Percentiles rank a stretch among this genome's conserved stretches.
Evolutionary conservation across 2,888 invertebrate genomes (phyloP).

Genomic region (Phyllotreta cruciferae): DNA sequence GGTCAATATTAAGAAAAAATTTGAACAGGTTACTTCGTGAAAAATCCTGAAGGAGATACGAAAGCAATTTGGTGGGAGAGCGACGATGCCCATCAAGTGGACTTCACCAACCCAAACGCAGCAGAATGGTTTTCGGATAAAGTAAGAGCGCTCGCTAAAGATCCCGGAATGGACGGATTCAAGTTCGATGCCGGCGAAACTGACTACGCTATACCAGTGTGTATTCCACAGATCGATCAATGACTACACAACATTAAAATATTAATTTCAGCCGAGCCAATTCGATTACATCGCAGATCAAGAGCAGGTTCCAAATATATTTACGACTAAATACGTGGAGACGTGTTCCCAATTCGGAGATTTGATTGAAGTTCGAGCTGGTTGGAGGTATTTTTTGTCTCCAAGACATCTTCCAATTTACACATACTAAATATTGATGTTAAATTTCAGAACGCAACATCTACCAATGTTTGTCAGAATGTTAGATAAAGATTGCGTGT

Average conservation of each 20-base stretch:
- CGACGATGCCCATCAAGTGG: conserved; percentile 67
- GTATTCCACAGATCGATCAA: not conserved
- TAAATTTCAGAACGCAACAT: conserved; percentile 67
- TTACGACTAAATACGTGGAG: conserved; percentile 66
- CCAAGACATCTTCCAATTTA: not conserved
- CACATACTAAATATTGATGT: not conserved
- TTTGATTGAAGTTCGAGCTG: conserved; percentile 75
- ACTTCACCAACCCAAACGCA: conserved; percentile 76
- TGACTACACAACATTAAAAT: not conserved
- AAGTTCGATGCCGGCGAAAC: conserved; percentile 86
- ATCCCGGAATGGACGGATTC: conserved; percentile 74
- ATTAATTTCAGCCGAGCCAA: conserved; percentile 37
- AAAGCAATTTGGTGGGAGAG: conserved; percentile 64
- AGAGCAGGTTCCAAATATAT: conserved; percentile 66
- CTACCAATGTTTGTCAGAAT: conserved; percentile 77
- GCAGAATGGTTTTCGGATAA: conserved; percentile 66
- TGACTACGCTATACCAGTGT: conserved; percentile 71
- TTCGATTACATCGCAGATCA: conserved; percentile 59
- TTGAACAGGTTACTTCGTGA: conserved; percentile 61
- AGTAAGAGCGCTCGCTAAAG: conserved; percentile 63
- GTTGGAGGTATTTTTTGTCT: conserved; percentile 61
- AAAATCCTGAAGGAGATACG: conserved; percentile 61
- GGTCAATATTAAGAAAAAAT: not conserved
- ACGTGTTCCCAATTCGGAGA: conserved; percentile 68
- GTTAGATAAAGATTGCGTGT: conserved; percentile 78